Evolutionary conservation across 2,888 invertebrate genomes (phyloP).

Genomic region (Lampropteryx suffumata): DNA sequence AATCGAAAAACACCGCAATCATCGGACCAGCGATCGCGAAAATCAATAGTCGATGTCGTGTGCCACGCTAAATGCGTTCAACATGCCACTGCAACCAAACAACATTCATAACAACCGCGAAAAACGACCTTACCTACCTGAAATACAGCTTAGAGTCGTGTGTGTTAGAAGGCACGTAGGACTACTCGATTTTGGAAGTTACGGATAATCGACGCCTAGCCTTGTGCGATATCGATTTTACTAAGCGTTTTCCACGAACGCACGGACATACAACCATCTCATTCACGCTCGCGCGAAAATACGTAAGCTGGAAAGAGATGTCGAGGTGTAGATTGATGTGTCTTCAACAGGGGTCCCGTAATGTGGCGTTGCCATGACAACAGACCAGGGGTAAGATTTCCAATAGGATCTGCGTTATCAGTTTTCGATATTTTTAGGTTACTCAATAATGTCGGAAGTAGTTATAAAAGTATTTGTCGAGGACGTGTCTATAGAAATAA

Average conservation of each 20-base stretch:
- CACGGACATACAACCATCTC: conserved; percentile 44
- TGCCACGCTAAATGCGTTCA: conserved; percentile 45
- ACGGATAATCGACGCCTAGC: conserved; percentile 82
- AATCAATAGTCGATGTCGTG: conserved; percentile 75
- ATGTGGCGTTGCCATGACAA: conserved; percentile 67
- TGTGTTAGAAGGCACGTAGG: conserved; percentile 17
- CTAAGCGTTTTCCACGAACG: conserved; percentile 58
- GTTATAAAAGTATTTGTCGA: conserved; percentile 53
- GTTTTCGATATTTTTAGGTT: conserved; percentile 74
- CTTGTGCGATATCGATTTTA: conserved; percentile 84
- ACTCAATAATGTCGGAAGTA: conserved; percentile 51
- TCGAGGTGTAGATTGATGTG: conserved; percentile 20
- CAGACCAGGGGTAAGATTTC: conserved; percentile 74
- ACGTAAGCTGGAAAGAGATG: conserved; percentile 44
- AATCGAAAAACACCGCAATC: conserved; percentile 60
- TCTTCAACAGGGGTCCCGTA: conserved; percentile 47
- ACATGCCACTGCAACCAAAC: conserved; percentile 20
- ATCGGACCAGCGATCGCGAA: conserved; percentile 57
- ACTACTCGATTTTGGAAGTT: conserved; percentile 37
- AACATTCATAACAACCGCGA: conserved; percentile 3
- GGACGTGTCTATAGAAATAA: conserved; percentile 44
- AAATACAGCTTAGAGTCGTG: conserved; percentile 28
- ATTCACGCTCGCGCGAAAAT: conserved; percentile 34
- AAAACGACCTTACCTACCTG: conserved; percentile 13
- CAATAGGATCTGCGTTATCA: conserved; percentile 65